phyloP scores from a whole-genome alignment of 1,140 invertebrate species.

The Drosophila melanica region DNA sequence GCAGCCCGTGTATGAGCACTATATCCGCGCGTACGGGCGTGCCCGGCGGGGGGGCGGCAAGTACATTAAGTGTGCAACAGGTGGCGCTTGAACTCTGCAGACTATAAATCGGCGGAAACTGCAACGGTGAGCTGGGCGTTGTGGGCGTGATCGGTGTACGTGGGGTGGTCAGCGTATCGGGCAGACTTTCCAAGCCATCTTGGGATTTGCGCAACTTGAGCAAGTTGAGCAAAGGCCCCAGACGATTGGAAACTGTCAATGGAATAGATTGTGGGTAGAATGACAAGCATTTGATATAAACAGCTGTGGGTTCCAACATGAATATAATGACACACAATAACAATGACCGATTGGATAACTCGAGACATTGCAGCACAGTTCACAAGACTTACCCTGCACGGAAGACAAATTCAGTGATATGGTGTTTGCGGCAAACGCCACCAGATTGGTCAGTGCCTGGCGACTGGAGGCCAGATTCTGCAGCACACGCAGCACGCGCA shows the following conservation, averaged over 20 bases:
- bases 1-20: slow-evolving; percentile 86
- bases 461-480: slow-evolving; percentile 75
- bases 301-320: slow-evolving; percentile 20
- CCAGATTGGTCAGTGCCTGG: slow-evolving; percentile 83
- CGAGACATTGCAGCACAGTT: background rate
- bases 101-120: slow-evolving; percentile 46
- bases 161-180: slow-evolving; percentile 53
- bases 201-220: slow-evolving; percentile 76
- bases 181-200: slow-evolving; percentile 76
- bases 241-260: slow-evolving; percentile 76
- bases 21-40: slow-evolving; percentile 85
- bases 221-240: slow-evolving; percentile 78
- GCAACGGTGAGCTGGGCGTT: slow-evolving; percentile 45
- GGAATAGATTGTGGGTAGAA: slow-evolving; percentile 17
- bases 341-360: slow-evolving; percentile 12
- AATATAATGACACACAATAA: slow-evolving; percentile 3
- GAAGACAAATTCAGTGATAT: slow-evolving; percentile 84
- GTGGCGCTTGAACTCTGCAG: slow-evolving; percentile 53
- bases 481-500: slow-evolving; percentile 64
- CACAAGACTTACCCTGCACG: slow-evolving; percentile 83
- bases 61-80: slow-evolving; percentile 83
- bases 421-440: slow-evolving; percentile 85
- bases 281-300: slow-evolving; percentile 32
- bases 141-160: slow-evolving; percentile 45
- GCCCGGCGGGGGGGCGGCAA: slow-evolving; percentile 80